Percentiles rank a stretch among this genome's conserved stretches.
phyloP scores from a whole-genome alignment of 64 coral and sea anemone species.

The Hydrozoanthus tunicans region DNA sequence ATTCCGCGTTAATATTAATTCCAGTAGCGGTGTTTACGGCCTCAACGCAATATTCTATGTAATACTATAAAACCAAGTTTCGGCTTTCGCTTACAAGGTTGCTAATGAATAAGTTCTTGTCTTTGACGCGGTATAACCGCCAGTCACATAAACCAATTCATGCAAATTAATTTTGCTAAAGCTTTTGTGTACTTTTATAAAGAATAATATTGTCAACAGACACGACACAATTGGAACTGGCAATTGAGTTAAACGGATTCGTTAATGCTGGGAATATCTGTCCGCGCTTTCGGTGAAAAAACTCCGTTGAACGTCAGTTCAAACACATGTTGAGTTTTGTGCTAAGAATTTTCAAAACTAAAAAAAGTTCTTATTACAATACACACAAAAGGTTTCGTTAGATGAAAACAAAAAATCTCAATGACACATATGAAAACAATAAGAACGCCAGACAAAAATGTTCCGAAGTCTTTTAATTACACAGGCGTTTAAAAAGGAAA shows the following conservation, averaged over 20 bases:
- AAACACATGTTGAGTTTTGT: neutral
- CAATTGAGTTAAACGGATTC: neutral
- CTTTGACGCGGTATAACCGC: neutral
- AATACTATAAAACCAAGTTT: neutral
- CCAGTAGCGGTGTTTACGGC: neutral
- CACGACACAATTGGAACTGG: constrained; percentile 8
- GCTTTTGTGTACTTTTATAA: neutral
- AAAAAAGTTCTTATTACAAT: neutral
- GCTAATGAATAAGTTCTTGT: neutral
- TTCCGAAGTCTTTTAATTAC: neutral
- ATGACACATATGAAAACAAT: neutral
- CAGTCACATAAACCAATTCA: neutral
- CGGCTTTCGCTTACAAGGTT: neutral
- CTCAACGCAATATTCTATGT: neutral
- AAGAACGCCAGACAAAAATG: constrained; percentile 12
- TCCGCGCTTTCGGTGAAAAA: neutral
- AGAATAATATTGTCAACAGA: constrained; percentile 31
- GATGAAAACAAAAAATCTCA: neutral
- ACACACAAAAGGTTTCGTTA: neutral
- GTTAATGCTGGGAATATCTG: neutral
- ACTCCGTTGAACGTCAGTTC: no score
- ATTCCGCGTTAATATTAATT: neutral
- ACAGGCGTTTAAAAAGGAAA: no score
- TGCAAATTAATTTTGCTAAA: constrained; percentile 46
- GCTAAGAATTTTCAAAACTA: neutral